Evolutionary conservation across 2,797 vertebrate species (phyloP).

Genomic region (Sorex maritimensis): DNA sequence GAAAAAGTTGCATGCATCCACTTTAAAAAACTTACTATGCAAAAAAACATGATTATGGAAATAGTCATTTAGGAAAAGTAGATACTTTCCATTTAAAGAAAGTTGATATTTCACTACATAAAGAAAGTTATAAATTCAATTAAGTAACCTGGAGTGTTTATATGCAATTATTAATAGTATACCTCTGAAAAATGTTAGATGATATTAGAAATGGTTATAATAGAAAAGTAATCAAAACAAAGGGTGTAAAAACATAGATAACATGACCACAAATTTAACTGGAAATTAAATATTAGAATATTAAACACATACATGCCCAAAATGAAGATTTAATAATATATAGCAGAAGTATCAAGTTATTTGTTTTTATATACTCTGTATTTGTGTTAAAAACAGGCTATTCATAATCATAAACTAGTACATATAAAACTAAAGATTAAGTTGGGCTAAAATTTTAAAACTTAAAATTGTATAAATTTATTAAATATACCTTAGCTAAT

Average conservation of each 20-base stretch:
- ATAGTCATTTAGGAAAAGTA: neutral
- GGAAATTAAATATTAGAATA: conserved; percentile 35
- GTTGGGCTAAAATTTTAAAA: neutral
- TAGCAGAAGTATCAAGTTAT: conserved; percentile 13
- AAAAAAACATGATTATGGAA: conserved; percentile 42
- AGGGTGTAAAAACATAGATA: conserved; percentile 5
- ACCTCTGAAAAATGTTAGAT: conserved; percentile 17
- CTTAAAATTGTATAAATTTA: neutral
- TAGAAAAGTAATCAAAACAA: conserved; percentile 49
- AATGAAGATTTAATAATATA: conserved; percentile 37
- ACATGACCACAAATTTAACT: conserved; percentile 25
- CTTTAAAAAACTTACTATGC: conserved; percentile 5
- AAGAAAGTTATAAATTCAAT: conserved; percentile 52
- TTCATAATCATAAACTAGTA: conserved; percentile 36
- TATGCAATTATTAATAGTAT: conserved; percentile 32
- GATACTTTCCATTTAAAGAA: conserved; percentile 34
- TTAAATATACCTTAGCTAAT: conserved; percentile 5
- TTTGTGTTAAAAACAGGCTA: neutral
- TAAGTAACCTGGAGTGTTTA: neutral
- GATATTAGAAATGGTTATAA: neutral
- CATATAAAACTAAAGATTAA: conserved; percentile 56
- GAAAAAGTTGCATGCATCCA: neutral
- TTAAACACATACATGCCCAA: neutral
- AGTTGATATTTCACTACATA: conserved; percentile 17
- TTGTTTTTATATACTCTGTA: neutral